Evolutionary conservation across 2,113 vertebrate species (phyloP).

Genomic region (Alethe castanea): DNA sequence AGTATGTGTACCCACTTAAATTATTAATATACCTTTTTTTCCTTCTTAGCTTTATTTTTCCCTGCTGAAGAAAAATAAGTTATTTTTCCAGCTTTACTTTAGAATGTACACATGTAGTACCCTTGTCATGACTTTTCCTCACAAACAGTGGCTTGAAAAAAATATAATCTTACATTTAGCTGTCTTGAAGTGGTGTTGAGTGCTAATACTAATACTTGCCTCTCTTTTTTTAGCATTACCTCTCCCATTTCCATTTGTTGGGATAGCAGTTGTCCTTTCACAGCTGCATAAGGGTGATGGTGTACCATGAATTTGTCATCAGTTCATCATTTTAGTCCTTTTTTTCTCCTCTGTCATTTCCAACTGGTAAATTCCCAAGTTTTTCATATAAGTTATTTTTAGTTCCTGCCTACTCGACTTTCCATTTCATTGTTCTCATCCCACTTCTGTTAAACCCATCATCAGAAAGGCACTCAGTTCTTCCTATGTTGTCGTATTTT

Average conservation of each 20-base stretch:
- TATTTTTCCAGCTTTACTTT: not conserved
- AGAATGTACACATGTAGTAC: not conserved
- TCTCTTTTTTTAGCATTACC: not conserved
- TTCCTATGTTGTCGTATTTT: conserved; percentile 2
- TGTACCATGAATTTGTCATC: not conserved
- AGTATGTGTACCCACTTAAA: not conserved
- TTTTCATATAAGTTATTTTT: conserved; percentile 32
- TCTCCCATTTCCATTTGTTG: not conserved
- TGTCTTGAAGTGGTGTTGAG: not conserved
- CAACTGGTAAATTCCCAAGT: not conserved
- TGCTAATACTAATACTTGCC: not conserved
- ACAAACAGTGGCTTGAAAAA: not conserved
- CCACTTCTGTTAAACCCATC: conserved; percentile 1
- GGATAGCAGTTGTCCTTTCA: not conserved
- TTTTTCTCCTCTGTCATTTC: not conserved
- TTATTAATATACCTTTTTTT: not conserved
- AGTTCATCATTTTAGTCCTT: not conserved
- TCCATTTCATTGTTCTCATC: conserved; percentile 39
- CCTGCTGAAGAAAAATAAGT: not conserved
- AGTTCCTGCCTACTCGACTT: conserved; percentile 23
- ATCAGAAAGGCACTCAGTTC: conserved; percentile 2
- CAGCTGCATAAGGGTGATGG: not conserved
- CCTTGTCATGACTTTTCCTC: not conserved
- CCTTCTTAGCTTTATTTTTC: not conserved
- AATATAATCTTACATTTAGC: not conserved